Evolutionary conservation across 2,113 vertebrate species (phyloP).

Genomic region (Chloroceryle aenea): DNA sequence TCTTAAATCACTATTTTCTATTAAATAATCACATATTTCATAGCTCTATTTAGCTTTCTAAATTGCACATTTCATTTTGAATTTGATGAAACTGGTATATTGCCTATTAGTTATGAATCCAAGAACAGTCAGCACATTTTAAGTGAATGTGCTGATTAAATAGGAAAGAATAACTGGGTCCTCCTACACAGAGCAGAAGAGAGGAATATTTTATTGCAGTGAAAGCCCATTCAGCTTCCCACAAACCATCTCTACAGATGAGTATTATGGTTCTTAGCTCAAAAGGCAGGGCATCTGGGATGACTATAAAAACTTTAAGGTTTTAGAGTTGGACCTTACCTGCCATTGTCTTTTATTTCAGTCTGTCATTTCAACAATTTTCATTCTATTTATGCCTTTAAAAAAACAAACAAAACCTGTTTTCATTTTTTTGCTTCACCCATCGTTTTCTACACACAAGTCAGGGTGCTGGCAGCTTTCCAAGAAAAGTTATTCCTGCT

Average conservation of each 20-base stretch:
- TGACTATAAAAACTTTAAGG: background rate
- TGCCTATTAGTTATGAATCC: conserved; percentile 2
- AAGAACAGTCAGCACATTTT: conserved; percentile 6
- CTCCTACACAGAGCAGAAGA: background rate
- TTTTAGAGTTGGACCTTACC: background rate
- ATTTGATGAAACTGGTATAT: conserved; percentile 2
- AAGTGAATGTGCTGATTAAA: conserved; percentile 43
- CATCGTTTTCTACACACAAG: background rate
- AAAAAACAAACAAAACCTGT: background rate
- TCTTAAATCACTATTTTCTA: conserved; percentile 34
- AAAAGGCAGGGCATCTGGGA: fast-evolving
- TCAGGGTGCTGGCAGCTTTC: conserved; percentile 7
- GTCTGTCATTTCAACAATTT: background rate
- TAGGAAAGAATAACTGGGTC: background rate
- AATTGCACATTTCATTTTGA: conserved; percentile 24
- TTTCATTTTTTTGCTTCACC: background rate
- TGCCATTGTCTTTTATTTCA: background rate
- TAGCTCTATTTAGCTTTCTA: conserved; percentile 5
- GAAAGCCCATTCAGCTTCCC: background rate
- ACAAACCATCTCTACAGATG: background rate
- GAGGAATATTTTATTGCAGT: background rate
- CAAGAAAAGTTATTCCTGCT: background rate
- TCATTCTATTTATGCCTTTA: background rate
- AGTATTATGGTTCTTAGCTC: background rate
- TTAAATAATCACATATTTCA: conserved; percentile 37